Evolutionary conservation across 2,113 vertebrate species (phyloP).

Genomic region (Octodon degus): DNA sequence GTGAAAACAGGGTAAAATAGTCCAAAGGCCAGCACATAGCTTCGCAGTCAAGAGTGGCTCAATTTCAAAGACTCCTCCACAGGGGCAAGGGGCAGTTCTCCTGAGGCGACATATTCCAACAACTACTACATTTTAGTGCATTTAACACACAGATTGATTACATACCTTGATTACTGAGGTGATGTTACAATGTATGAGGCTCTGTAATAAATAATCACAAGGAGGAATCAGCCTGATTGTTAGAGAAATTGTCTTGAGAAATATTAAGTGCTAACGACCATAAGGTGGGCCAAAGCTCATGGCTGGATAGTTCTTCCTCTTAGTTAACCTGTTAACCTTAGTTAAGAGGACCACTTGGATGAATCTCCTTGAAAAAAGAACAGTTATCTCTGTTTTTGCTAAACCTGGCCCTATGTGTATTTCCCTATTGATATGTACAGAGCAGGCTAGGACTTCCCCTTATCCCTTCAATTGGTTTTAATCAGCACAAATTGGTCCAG

Average conservation of each 20-base stretch:
- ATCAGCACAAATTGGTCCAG: too few relatives aligned
- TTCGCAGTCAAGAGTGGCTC: background rate
- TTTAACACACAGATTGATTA: background rate
- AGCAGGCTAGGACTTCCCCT: too few relatives aligned
- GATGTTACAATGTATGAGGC: conserved; percentile 91
- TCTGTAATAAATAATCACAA: conserved; percentile 83
- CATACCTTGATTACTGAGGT: conserved; percentile 90
- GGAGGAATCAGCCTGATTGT: background rate
- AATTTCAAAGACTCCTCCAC: background rate
- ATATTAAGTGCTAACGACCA: background rate
- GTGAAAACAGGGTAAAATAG: background rate
- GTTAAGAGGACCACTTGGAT: too few relatives aligned
- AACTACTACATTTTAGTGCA: background rate
- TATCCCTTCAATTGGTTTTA: too few relatives aligned
- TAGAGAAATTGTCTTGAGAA: background rate
- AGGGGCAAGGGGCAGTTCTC: background rate
- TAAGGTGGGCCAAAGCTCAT: fast-evolving
- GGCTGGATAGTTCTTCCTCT: fast-evolving
- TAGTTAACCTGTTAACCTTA: fast-evolving
- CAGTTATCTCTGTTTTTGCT: too few relatives aligned
- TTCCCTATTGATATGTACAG: too few relatives aligned
- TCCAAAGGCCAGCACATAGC: background rate
- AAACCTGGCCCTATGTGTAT: too few relatives aligned
- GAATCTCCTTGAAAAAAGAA: too few relatives aligned
- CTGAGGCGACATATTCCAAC: background rate